A percentile compares a stretch with the other conserved stretches of the same genome.
These are phyloP conservation scores for Trematocara stigmaticum DNA, from an alignment of 2,113 vertebrate genomes.

Conservation along the genomic window DNA sequence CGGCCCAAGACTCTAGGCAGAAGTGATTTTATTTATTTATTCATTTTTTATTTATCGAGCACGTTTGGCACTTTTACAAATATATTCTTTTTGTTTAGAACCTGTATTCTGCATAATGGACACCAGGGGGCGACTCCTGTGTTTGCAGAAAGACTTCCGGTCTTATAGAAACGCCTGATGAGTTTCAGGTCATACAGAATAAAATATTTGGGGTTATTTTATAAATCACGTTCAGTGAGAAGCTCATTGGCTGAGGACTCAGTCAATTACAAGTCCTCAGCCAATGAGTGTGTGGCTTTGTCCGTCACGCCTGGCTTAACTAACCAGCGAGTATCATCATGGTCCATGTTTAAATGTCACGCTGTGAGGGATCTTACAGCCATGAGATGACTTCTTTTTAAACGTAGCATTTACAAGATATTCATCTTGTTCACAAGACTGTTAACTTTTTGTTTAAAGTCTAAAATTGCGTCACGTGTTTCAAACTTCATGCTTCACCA, in stretches of 20 bases:
- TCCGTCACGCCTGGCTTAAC: accelerated
- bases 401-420: neutral
- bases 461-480: neutral
- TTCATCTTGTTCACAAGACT: neutral
- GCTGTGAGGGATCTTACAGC: neutral
- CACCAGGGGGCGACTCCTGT: neutral
- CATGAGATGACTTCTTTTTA: neutral
- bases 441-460: neutral
- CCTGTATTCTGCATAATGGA: neutral
- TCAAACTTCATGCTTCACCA: neutral
- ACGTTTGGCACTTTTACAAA: neutral
- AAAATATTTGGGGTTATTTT: neutral
- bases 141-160: neutral
- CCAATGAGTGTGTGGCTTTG: accelerated
- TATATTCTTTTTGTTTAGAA: neutral
- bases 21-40: neutral
- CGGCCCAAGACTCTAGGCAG: accelerated
- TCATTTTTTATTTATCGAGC: neutral
- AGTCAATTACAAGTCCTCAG: accelerated
- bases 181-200: neutral
- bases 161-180: accelerated
- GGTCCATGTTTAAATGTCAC: accelerated
- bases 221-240: neutral
- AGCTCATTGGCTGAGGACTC: neutral
- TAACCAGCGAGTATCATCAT: neutral